Evolutionary conservation across 2,797 vertebrate genomes (phyloP), one percentile per base, ranked within the genome.

Genomic region (Leptoclinus maculatus): DNA sequence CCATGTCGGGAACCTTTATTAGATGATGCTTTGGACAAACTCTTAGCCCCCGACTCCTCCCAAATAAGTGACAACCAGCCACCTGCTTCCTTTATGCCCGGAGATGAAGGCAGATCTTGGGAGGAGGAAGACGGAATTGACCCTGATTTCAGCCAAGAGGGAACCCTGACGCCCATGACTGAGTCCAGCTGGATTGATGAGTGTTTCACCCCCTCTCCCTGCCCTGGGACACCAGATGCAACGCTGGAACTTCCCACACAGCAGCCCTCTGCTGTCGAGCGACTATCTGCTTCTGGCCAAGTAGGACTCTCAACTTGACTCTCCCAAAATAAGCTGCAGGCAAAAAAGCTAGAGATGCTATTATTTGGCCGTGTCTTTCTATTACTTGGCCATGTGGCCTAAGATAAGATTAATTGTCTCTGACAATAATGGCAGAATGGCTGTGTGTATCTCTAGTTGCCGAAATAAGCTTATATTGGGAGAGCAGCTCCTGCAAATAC

Each of bases 221-320:
- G 86, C 82, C 94, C 82, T 1, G 82, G 83, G 68, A 91, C 90
- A 54, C 88, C 92, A 83, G 95, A 94, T 78, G 87, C 91, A 13
- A 87, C 80, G 29, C 83, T 89, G 88, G 96, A 96, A 71, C 90
- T 93, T 77, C 91, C 93, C 34, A 47, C 78, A 43, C 87, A 92
- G 79, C 94, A 95, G 13, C 95, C 92, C 58, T 87, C 91, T 23
- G 81, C 94, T 32, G 88, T 92, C 27, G 96, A 97, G 91, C 95
- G 96, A 85, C 95, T 97, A 69, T 98, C 97, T 83, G 95, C 97
- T 1, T 97, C 97, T 62, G 95, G 96, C 91, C 97, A 98, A 97
- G 97, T 97, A 98, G 94, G 97, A 95, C 41, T 51, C 41, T 65
- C 76, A 76, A 71, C 73, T 74, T 12, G 25, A 57, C 85, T 84